Evolutionary conservation across 2,888 invertebrate species (phyloP).

Genomic region (Philereme vetulata): DNA sequence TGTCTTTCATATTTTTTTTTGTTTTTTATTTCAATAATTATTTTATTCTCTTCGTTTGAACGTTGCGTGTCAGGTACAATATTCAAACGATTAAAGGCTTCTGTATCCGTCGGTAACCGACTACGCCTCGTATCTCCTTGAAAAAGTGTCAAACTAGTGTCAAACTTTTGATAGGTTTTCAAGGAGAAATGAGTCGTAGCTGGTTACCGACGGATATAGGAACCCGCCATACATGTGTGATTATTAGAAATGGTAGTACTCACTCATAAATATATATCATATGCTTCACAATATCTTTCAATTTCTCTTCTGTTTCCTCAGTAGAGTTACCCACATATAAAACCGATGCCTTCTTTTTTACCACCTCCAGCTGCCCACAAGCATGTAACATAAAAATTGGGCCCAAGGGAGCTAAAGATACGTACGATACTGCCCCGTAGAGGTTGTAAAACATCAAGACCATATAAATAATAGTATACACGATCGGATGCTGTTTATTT

Average conservation of each 20-base stretch:
- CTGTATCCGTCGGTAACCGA: too few species aligned
- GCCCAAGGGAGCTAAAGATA: slow-evolving; percentile 28
- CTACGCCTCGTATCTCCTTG: too few species aligned
- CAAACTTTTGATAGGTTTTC: too few species aligned
- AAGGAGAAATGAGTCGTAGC: too few species aligned
- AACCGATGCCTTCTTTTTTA: slow-evolving; percentile 6
- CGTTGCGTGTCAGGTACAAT: too few species aligned
- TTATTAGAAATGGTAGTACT: background rate
- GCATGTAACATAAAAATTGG: slow-evolving; percentile 33
- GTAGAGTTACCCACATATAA: slow-evolving; percentile 1
- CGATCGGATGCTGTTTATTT: slow-evolving; percentile 15
- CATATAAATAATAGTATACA: slow-evolving; percentile 17
- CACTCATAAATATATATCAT: slow-evolving; percentile 21
- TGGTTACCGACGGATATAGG: too few species aligned
- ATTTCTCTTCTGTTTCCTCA: background rate
- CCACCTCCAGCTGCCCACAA: slow-evolving; percentile 34
- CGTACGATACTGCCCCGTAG: slow-evolving; percentile 10
- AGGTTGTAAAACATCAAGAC: slow-evolving; percentile 2
- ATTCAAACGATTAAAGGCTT: too few species aligned
- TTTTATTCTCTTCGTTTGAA: too few species aligned
- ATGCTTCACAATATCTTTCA: slow-evolving; percentile 8
- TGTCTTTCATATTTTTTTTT: too few species aligned
- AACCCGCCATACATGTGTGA: too few species aligned
- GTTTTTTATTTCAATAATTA: too few species aligned
- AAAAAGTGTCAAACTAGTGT: too few species aligned